Conservation (phyloP, 2,113 vertebrate genomes). For the Thymallus thymallus region DNA sequence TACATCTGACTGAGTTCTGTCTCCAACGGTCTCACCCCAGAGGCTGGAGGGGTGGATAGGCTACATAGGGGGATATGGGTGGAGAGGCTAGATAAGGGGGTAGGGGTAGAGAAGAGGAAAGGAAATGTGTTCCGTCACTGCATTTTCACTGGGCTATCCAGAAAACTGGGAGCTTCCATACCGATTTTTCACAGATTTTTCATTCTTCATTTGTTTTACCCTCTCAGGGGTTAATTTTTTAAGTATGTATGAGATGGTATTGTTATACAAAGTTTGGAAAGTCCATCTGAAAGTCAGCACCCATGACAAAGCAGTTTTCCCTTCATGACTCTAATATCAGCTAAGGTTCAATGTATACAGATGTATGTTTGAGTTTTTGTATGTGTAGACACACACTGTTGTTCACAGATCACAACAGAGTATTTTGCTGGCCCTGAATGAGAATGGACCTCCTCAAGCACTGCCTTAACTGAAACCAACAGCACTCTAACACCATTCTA, state of each 20-base stretch:
- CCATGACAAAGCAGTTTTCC: too few relatives aligned
- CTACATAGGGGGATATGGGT: not conserved
- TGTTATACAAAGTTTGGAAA: not conserved
- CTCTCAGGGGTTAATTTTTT: slow-evolving; percentile 18
- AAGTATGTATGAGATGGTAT: slow-evolving; percentile 11
- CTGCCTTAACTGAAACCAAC: too few relatives aligned
- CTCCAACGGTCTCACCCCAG: slow-evolving; percentile 58
- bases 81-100: not conserved
- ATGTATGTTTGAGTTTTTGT: too few relatives aligned
- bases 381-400: not conserved
- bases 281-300: too few relatives aligned
- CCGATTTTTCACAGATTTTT: not conserved
- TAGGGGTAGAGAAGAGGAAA: slow-evolving; percentile 7
- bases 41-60: slow-evolving; percentile 29
- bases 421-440: not conserved
- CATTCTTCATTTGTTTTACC: slow-evolving; percentile 20
- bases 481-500: not conserved
- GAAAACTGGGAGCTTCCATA: slow-evolving; percentile 24
- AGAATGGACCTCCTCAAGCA: not conserved
- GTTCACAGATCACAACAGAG: not conserved
- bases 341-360: too few relatives aligned
- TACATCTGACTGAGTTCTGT: slow-evolving; percentile 70
- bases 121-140: slow-evolving; percentile 51
- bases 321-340: too few relatives aligned
- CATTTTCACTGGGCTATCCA: slow-evolving; percentile 36